These are phyloP conservation scores for Hypanus sabinus DNA, from an alignment of 2,113 vertebrate species.

Conservation along the genomic window DNA sequence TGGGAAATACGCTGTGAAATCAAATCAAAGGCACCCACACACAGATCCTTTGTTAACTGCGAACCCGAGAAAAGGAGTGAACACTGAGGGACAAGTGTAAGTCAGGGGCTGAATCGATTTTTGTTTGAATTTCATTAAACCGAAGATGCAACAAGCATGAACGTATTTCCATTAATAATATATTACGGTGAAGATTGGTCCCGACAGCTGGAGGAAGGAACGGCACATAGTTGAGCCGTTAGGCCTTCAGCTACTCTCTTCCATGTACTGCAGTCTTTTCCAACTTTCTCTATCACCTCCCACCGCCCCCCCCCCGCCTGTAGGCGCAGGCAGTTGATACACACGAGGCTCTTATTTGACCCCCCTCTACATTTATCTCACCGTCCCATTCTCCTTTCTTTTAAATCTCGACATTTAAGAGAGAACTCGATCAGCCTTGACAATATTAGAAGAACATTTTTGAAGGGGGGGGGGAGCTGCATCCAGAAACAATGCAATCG, in stretches of 20 bases:
- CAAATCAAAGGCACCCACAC: neutral
- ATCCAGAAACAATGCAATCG: slow-evolving; percentile 23
- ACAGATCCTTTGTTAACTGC: slow-evolving; percentile 6
- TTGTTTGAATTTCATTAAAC: slow-evolving; percentile 29
- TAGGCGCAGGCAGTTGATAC: slow-evolving; percentile 19
- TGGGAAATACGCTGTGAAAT: neutral
- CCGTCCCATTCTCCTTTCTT: neutral
- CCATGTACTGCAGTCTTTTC: slow-evolving; percentile 17
- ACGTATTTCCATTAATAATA: slow-evolving; percentile 24
- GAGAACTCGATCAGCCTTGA: neutral
- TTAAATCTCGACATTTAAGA: neutral
- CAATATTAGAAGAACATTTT: neutral
- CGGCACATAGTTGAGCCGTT: neutral
- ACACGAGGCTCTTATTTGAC: neutral
- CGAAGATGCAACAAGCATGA: slow-evolving; percentile 28
- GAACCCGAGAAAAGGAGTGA: neutral
- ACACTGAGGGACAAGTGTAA: slow-evolving; percentile 10
- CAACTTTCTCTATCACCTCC: slow-evolving; percentile 7
- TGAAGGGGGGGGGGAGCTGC: neutral
- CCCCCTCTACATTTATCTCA: neutral
- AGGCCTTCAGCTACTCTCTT: neutral
- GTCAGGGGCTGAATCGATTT: slow-evolving; percentile 29
- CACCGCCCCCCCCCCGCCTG: neutral
- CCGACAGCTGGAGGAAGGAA: neutral
- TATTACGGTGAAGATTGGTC: neutral